Evolutionary conservation across 2,113 vertebrate genomes (phyloP), one percentile per base, ranked within the genome.

Genomic region (Mugil cephalus): DNA sequence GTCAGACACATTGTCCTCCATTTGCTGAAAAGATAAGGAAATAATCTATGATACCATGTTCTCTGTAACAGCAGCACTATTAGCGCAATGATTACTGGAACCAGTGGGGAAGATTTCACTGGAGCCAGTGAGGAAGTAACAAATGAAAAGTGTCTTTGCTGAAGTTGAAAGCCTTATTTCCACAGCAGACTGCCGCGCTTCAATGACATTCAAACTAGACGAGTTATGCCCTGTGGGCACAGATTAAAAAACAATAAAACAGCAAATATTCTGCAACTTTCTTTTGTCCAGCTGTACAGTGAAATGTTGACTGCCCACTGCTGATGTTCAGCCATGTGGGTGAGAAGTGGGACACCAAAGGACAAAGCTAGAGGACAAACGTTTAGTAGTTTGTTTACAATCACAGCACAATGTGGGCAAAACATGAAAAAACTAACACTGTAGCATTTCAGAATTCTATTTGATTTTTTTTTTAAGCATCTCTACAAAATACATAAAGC

Each of bases 161-260:
- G 51, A 55, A 42, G 21, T 3, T 50, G 38, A 68, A 62, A 40
- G 17, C 24, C 6, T 38, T 4, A 43, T 55, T 61, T 68, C 30
- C 39, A 45, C 40, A 60, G 52, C 40, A 53, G 24, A 69, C 40
- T 15, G 11, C 14, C 1, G 0, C 14, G 12, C 39, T 8, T 35
- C 51, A 69, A 8, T 19, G 18, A 60, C 18, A 40, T 12, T 17
- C 47, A 47, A 13, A 53, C 46, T 4, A 10, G 1, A 60, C 0
- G 8, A 50, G 8, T 18, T 8, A n/a, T 43, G 7, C 30, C 13
- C 12, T 3, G 10, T 64, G 11, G 13, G 38, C 4, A 17, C 1
- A 30, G 9, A 45, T 14, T 47, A 47, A 36, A 40, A 17, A 8
- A 13, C 7, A 11, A 5, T 36, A 47, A 14, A 7, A 55, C 7